A percentile compares a stretch with the other conserved stretches of the same genome.
Evolutionary conservation across 2,113 vertebrate species (phyloP).

Genomic region (Dasyurus viverrinus): DNA sequence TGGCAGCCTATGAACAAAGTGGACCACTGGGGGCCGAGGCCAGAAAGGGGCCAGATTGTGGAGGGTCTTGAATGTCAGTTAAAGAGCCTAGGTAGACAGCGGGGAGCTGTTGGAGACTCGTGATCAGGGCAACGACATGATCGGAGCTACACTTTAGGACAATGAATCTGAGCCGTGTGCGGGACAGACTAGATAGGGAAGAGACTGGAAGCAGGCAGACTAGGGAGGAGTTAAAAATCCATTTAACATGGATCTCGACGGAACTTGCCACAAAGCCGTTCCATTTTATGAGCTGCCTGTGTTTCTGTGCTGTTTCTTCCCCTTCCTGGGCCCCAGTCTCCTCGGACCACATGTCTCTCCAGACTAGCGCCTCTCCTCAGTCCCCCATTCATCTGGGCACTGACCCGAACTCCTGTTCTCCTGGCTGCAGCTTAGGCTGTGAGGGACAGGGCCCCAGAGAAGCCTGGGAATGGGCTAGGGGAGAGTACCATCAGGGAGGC

Average conservation of each 20-base stretch:
- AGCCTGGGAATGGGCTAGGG: neutral
- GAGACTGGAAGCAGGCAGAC: neutral
- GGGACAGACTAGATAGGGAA: neutral
- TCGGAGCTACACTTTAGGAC: neutral
- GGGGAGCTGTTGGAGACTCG: neutral
- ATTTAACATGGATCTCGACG: constrained; percentile 61
- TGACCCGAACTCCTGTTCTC: neutral
- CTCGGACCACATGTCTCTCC: neutral
- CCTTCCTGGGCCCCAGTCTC: neutral
- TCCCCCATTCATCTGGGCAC: neutral
- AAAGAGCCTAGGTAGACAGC: neutral
- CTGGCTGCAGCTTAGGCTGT: neutral
- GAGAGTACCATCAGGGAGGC: neutral
- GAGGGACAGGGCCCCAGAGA: neutral
- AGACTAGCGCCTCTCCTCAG: neutral
- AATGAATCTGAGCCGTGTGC: neutral
- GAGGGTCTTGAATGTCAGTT: neutral
- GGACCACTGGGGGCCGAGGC: neutral
- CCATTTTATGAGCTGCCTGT: constrained; percentile 50
- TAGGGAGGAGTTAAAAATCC: neutral
- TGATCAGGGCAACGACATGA: neutral
- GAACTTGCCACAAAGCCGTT: constrained; percentile 45
- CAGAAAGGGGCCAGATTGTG: neutral
- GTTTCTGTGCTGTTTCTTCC: constrained; percentile 8
- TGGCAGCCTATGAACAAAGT: neutral